A percentile compares a stretch with the other conserved stretches of the same genome.
phyloP scores from a whole-genome alignment of 2,113 vertebrate species.

The Lepus europaeus region DNA sequence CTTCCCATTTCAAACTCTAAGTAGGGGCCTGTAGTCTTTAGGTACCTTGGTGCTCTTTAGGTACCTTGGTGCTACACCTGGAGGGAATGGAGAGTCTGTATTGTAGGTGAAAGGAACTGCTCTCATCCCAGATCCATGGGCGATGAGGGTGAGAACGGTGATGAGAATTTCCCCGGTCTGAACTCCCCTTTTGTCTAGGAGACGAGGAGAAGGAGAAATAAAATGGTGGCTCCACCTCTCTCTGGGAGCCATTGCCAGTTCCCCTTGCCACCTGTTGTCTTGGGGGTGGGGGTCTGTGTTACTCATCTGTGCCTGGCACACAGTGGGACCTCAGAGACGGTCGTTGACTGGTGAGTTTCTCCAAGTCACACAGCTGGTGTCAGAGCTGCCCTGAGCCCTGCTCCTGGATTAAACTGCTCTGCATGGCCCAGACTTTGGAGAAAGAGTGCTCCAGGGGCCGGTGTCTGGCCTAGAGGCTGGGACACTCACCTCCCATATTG shows the following conservation, averaged over 20 bases:
- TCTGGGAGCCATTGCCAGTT: neutral
- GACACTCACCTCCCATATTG: too few relatives aligned
- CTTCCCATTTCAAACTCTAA: constrained; percentile 70
- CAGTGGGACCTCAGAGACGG: neutral
- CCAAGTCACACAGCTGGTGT: neutral
- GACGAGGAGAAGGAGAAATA: neutral
- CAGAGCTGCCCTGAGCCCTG: neutral
- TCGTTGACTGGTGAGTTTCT: neutral
- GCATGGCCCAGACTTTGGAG: neutral
- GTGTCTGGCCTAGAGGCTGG: too few relatives aligned
- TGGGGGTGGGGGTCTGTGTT: neutral
- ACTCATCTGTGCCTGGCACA: neutral
- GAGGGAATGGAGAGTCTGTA: neutral
- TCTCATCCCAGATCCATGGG: neutral
- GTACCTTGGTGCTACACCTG: neutral
- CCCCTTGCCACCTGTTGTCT: neutral
- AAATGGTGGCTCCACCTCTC: neutral
- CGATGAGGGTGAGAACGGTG: neutral
- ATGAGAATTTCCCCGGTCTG: neutral
- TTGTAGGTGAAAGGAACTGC: neutral
- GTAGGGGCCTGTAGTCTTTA: constrained; percentile 45
- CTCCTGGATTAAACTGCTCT: neutral
- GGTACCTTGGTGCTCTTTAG: constrained; percentile 56
- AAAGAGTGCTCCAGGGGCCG: neutral
- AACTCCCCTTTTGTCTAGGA: neutral